Conservation (phyloP, 1,140 invertebrate genomes). For the Lepidotrigona ventralis region DNA sequence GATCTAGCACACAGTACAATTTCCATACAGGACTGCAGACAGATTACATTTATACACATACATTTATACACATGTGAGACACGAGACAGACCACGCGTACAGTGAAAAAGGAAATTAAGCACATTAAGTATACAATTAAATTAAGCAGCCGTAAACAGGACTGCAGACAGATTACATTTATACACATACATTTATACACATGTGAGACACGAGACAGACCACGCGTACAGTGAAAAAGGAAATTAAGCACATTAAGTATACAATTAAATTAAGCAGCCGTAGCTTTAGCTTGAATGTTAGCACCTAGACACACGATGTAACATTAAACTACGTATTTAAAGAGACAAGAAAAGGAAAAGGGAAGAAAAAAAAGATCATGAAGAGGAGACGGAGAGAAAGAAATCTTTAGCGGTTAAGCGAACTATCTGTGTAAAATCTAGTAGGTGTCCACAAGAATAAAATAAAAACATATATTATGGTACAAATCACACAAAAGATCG, state of each 20-base stretch:
- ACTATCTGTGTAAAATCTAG: constrained; percentile 80
- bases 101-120: constrained; percentile 69
- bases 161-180: no score
- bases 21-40: no score
- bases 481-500: constrained; percentile 73
- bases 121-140: constrained; percentile 79
- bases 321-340: constrained; percentile 80
- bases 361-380: neutral
- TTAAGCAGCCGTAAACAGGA: constrained; percentile 77
- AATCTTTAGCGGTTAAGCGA: constrained; percentile 77
- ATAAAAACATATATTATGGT: constrained; percentile 81
- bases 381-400: constrained; percentile 46
- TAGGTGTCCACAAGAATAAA: constrained; percentile 80
- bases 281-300: constrained; percentile 79
- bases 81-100: constrained; percentile 8
- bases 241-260: constrained; percentile 79
- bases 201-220: constrained; percentile 40
- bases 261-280: constrained; percentile 77
- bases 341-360: constrained; percentile 38
- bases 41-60: neutral
- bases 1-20: neutral
- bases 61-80: constrained; percentile 49
- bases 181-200: constrained; percentile 11
- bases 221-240: constrained; percentile 36
- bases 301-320: constrained; percentile 78